Base-by-base conservation (phyloP, 2,797 vertebrate species). In the Pangasius sanitwongsei region DNA sequence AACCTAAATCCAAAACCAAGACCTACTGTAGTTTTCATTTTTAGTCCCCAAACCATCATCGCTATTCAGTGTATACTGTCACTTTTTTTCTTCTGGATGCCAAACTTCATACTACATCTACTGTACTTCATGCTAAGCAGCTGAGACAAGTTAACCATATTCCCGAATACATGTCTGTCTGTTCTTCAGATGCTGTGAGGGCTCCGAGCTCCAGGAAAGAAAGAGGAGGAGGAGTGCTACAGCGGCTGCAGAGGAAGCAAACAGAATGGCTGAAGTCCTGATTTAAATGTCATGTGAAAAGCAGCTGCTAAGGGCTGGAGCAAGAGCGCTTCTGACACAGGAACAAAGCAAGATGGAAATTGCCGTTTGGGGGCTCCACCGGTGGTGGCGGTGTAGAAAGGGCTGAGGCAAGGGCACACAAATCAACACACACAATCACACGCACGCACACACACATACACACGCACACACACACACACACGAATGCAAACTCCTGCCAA, bases 301-400 rank as follows among this genome's bases (percentile, higher is more conserved):
- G 92, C 90, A 94, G 93, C 91, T 92, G 93, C 85, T 92, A 93
- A 75, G 92, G 93, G 94, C 77, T 88, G 83, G 91, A 92, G 92
- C 91, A 48, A 93, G 91, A 96, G 95, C 87, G 85, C 92, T 91
- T 94, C 92, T 96, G 95, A 97, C 93, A 95, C 91, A 93, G 93
- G 96, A 95, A 92, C 93, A 94, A 94, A 94, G 95, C 93, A 93
- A 94, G 93, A 70, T 67, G 92, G 87, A 92, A 93, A 93, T 92
- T 93, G 95, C 94, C 94, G 95, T 95, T 92, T 92, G 91, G 95
- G 94, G 95, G 63, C 53, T 89, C 94, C 91, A 94, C 94, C 94
- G 93, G 94, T 94, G 96, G 94, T 94, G 95, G 94, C 95, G 94
- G 94, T 92, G 93, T 91, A 92, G 90, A 92, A 94, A 91, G 93